Percentiles rank a stretch among this genome's conserved stretches.
Evolutionary conservation across 37 sponge, comb jelly and placozoan genomes (phyloP).

Genomic region (Corticium candelabrum): DNA sequence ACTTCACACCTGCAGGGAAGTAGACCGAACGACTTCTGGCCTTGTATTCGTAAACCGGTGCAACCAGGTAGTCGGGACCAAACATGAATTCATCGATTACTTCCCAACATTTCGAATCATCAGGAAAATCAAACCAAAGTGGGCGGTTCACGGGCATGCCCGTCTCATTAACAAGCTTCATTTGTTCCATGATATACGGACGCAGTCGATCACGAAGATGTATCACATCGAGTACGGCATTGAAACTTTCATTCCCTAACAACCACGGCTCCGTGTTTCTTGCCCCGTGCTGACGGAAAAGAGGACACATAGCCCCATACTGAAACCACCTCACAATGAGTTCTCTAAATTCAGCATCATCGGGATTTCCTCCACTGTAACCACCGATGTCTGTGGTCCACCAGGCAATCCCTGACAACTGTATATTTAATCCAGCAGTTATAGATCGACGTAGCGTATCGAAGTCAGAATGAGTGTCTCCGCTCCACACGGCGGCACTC

Average conservation of each 20-base stretch:
- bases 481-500: constrained; percentile 9
- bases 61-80: neutral
- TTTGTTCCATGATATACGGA: constrained; percentile 3
- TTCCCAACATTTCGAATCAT: neutral
- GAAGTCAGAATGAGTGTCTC: constrained; percentile 5
- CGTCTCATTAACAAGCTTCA: neutral
- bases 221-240: neutral
- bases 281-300: constrained; percentile 10
- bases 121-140: constrained; percentile 3
- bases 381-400: constrained; percentile 12
- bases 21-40: neutral
- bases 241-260: neutral
- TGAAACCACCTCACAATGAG: constrained; percentile 7
- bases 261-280: neutral
- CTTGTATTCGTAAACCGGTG: constrained; percentile 2
- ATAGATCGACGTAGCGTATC: neutral
- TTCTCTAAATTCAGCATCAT: neutral
- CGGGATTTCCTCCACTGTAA: constrained; percentile 5
- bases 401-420: constrained; percentile 10
- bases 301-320: neutral
- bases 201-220: neutral
- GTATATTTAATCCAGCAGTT: neutral
- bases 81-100: neutral
- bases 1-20: neutral
- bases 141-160: neutral